Conservation (phyloP, 2,797 vertebrate genomes). For the Adelosebastes latens region DNA sequence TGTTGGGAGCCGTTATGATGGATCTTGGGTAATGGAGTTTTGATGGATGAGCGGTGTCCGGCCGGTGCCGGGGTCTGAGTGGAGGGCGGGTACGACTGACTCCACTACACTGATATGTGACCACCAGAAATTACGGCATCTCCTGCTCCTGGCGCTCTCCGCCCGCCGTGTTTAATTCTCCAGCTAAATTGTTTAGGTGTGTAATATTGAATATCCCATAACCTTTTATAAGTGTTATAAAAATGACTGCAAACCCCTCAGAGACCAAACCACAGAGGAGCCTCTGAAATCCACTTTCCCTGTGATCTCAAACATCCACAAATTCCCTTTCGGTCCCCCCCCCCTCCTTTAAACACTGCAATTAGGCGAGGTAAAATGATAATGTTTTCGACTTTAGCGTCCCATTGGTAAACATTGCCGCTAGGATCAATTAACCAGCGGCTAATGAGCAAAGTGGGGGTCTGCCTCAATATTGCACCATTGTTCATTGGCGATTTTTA, state of each 20-base stretch:
- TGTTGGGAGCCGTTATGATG: slow-evolving; percentile 71
- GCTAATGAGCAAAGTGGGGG: slow-evolving; percentile 80
- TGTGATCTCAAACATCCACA: slow-evolving; percentile 70
- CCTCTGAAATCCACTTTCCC: slow-evolving; percentile 53
- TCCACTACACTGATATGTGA: slow-evolving; percentile 51
- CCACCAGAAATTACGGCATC: slow-evolving; percentile 43
- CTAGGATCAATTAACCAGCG: slow-evolving; percentile 83
- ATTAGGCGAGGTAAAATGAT: slow-evolving; percentile 79
- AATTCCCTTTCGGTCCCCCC: slow-evolving; percentile 52
- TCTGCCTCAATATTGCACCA: slow-evolving; percentile 76
- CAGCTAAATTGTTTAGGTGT: slow-evolving; percentile 57
- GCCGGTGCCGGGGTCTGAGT: slow-evolving; percentile 30
- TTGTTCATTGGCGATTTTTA: slow-evolving; percentile 83
- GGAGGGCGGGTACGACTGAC: slow-evolving; percentile 32
- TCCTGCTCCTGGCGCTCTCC: neutral
- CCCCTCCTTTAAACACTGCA: slow-evolving; percentile 68
- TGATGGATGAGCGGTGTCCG: slow-evolving; percentile 72
- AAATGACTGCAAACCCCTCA: slow-evolving; percentile 45
- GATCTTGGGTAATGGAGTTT: slow-evolving; percentile 81
- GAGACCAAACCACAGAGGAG: slow-evolving; percentile 65
- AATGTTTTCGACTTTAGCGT: slow-evolving; percentile 74
- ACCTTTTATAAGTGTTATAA: slow-evolving; percentile 66
- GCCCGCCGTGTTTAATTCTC: slow-evolving; percentile 32
- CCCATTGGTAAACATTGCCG: slow-evolving; percentile 82
- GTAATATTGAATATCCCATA: slow-evolving; percentile 63